Evolutionary conservation across 2,888 invertebrate genomes (phyloP).

Genomic region (Ashinkailepas kermadecensis): DNA sequence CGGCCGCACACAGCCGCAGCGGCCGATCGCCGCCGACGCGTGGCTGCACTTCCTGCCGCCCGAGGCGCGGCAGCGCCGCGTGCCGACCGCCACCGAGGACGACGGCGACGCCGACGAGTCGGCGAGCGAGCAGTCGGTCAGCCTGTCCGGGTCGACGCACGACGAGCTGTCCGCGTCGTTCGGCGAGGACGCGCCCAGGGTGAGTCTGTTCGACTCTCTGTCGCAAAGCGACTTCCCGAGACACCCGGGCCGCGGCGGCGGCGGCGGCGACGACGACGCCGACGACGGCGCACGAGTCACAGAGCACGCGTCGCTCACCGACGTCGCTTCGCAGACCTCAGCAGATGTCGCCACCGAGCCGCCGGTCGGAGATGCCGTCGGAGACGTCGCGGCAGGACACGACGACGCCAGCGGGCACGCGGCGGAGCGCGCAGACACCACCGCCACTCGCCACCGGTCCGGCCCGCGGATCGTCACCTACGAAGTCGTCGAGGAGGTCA

Average conservation of each 20-base stretch:
- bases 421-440: not conserved
- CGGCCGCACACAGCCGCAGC: not conserved
- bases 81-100: not conserved
- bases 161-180: not conserved
- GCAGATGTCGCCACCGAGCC: not conserved
- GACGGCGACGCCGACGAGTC: not conserved
- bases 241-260: not conserved
- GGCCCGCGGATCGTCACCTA: not conserved
- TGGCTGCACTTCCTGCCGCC: not conserved
- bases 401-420: no score
- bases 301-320: no score
- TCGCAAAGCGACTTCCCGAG: not conserved
- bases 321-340: no score
- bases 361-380: not conserved
- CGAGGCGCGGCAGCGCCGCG: not conserved
- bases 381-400: no score
- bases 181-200: not conserved
- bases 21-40: not conserved
- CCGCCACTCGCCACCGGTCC: not conserved
- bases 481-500: slow-evolving; percentile 1
- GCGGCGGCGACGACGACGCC: not conserved
- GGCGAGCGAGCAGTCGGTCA: not conserved
- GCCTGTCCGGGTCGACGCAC: not conserved
- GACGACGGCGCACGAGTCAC: no score
- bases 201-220: not conserved